Conservation (phyloP, 1,140 invertebrate species). For the Diorhabda carinulata region DNA sequence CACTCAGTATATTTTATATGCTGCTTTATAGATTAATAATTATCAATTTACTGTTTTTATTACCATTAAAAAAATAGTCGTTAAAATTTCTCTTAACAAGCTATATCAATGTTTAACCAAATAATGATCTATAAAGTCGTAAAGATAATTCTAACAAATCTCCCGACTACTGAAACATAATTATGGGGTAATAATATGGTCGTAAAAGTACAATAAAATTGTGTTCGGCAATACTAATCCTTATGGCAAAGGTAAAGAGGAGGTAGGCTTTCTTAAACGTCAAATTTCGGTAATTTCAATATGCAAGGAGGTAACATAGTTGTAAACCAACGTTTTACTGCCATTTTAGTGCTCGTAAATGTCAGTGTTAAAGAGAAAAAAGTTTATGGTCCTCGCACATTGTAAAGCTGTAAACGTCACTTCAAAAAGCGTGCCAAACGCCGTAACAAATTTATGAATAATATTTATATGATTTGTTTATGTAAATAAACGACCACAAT, state of each 20-base stretch:
- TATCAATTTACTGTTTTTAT: no score
- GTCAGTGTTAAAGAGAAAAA: conserved; percentile 13
- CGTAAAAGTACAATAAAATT: conserved; percentile 33
- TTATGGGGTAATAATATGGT: conserved; percentile 24
- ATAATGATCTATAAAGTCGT: conserved; percentile 17
- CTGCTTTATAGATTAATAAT: no score
- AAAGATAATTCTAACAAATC: conserved; percentile 20
- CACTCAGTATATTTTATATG: no score
- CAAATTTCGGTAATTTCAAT: conserved; percentile 22
- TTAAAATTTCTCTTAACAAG: not conserved
- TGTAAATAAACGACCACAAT: conserved; percentile 7
- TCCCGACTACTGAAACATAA: conserved; percentile 15
- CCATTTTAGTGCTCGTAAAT: conserved; percentile 23
- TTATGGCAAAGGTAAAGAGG: conserved; percentile 23
- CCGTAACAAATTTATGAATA: conserved; percentile 22
- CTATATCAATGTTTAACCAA: conserved; percentile 8
- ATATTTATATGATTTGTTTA: conserved; percentile 23
- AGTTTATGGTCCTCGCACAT: conserved; percentile 12
- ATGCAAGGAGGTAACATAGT: conserved; percentile 21
- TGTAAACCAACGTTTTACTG: conserved; percentile 17
- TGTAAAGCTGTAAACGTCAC: conserved; percentile 17
- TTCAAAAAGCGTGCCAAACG: conserved; percentile 18
- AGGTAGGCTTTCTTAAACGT: not conserved
- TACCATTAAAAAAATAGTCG: no score
- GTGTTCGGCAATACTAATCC: conserved; percentile 22